phyloP scores from a whole-genome alignment of 1,140 invertebrate genomes.

The Lordiphosa mommai region DNA sequence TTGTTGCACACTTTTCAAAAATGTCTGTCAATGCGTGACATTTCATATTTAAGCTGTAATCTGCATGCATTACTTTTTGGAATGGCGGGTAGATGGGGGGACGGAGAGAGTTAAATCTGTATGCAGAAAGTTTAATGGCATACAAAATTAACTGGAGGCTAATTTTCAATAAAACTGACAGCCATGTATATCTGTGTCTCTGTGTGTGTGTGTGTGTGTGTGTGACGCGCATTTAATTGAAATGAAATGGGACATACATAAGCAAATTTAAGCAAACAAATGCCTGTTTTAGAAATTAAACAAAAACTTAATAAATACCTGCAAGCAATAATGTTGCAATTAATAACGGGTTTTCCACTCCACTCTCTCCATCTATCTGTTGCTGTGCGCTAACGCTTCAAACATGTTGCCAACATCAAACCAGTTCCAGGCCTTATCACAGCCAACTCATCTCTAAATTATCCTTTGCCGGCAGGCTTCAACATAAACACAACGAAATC shows the following conservation, averaged over 20 bases:
- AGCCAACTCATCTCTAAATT: slow-evolving; percentile 64
- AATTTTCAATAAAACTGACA: slow-evolving; percentile 77
- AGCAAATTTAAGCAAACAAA: slow-evolving; percentile 12
- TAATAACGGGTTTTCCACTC: slow-evolving; percentile 54
- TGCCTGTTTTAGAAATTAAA: slow-evolving; percentile 53
- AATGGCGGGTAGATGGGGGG: neutral
- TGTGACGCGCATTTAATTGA: slow-evolving; percentile 39
- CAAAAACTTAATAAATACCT: slow-evolving; percentile 71
- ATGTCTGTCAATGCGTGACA: slow-evolving; percentile 77
- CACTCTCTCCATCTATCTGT: slow-evolving; percentile 34
- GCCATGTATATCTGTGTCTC: slow-evolving; percentile 23
- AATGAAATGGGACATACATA: slow-evolving; percentile 47
- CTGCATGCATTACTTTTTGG: slow-evolving; percentile 70
- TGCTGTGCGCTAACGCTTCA: slow-evolving; percentile 26
- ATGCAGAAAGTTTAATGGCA: slow-evolving; percentile 68
- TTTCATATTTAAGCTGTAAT: slow-evolving; percentile 79
- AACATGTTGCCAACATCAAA: slow-evolving; percentile 62
- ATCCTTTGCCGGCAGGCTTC: slow-evolving; percentile 60
- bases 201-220: slow-evolving; percentile 11
- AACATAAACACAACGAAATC: slow-evolving; percentile 53
- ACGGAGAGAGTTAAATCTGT: slow-evolving; percentile 1
- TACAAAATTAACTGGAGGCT: slow-evolving; percentile 72
- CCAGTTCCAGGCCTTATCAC: slow-evolving; percentile 69
- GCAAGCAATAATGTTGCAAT: slow-evolving; percentile 62
- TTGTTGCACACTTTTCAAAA: slow-evolving; percentile 74